Base-by-base conservation (phyloP, 35 echinoderm and acorn worm species). In the Ophioderma brevispina region DNA sequence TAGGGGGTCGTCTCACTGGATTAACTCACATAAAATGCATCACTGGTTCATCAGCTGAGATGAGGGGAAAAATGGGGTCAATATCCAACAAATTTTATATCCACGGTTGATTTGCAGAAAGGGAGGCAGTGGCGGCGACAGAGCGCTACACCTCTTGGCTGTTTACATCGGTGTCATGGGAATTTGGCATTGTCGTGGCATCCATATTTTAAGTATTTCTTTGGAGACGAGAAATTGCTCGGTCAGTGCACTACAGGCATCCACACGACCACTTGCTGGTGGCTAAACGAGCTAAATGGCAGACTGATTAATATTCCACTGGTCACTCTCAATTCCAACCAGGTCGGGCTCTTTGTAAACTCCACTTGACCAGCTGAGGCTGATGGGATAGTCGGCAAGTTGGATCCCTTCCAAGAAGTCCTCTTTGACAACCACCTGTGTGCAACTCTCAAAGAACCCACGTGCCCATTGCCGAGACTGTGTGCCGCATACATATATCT, bases 331-430 rank as follows among this genome's bases (percentile, higher is more conserved):
- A 70, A 70, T 30, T 70, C 59, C 59, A 70, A 70, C 59, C 15
- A 70, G 28, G 59, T 70, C 59, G 59, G 59, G 59, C 28, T 70
- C 59, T 70, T 70, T 70, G 59, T 70, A 70, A 25, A 70, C 59
- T 70, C 59, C 59, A 70, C 59, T 70, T 18, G 59, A 18, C 15
- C 59, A 70, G n/a, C n/a, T n/a, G n/a, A n/a, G n/a, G n/a, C n/a
- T n/a, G 46, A 52, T 21, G 46, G 46, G 21, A 70, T 70, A 25
- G 28, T 70, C 6, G 3, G 28, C 59, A 70, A 70, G 17, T 70
- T 70, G 59, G 23, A 70, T 25, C n/a, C n/a, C 17, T 70, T 25
- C 28, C 59, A 8, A 70, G 59, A 70, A 70, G 10, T 70, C 28
- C 28, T 70, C 15, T 70, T 25, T 15, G 17, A 25, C 28, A 70